Conservation (phyloP, 2,888 invertebrate species). For the Willowsia nigromaculata region DNA sequence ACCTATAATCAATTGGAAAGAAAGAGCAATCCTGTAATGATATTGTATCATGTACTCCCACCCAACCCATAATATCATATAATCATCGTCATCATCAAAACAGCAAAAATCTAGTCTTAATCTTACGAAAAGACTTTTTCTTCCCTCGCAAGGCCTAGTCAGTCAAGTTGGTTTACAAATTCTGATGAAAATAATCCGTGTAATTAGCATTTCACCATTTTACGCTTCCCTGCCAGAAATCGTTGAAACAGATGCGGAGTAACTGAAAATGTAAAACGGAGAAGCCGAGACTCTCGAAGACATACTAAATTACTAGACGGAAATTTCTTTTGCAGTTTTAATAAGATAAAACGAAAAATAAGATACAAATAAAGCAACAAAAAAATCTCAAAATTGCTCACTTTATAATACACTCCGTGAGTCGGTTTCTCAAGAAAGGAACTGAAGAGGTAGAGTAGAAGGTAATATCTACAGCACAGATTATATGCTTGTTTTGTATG, state of each 20-base stretch:
- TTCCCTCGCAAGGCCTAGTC: too few relatives aligned
- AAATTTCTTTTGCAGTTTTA: not conserved
- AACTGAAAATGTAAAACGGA: too few relatives aligned
- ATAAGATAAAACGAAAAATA: not conserved
- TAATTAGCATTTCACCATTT: conserved; percentile 43
- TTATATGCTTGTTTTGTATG: not conserved
- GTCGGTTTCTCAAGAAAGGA: not conserved
- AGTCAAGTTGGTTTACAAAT: not conserved
- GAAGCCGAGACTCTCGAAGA: too few relatives aligned
- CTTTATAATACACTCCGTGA: not conserved
- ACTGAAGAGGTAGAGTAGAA: not conserved
- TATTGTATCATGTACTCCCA: not conserved
- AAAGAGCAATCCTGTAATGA: not conserved
- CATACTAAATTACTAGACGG: not conserved
- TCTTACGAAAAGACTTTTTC: conserved; percentile 4
- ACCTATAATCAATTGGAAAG: too few relatives aligned
- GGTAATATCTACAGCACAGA: not conserved
- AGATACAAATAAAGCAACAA: not conserved
- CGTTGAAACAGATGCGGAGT: conserved; percentile 1
- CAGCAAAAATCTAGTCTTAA: conserved; percentile 32
- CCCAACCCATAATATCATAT: not conserved
- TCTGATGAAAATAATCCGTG: conserved; percentile 33
- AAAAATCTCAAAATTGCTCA: not conserved
- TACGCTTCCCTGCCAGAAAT: conserved; percentile 26
- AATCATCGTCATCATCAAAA: not conserved